Percentiles rank a stretch among this genome's conserved stretches.
Conservation (phyloP, 2,888 invertebrate genomes). For the Archaeoteleia sp. region DNA sequence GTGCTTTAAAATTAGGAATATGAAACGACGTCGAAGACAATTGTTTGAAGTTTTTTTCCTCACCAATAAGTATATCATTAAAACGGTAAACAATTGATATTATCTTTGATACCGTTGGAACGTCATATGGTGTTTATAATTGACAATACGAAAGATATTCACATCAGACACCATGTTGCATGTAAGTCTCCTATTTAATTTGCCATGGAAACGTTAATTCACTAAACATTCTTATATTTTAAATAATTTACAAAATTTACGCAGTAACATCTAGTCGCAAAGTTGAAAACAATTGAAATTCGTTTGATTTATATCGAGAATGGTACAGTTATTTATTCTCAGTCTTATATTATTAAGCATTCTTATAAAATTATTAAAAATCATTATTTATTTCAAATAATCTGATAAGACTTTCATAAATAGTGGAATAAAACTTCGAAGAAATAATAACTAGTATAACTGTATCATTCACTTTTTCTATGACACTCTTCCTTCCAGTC, state of each 20-base stretch:
- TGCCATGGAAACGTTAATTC: no score
- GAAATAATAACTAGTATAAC: conserved; percentile 22
- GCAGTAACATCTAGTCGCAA: conserved; percentile 15
- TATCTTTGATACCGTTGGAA: conserved; percentile 29
- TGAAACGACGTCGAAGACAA: conserved; percentile 24
- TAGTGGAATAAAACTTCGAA: not conserved
- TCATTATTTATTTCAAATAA: not conserved
- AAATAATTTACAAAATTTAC: not conserved
- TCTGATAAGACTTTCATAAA: not conserved
- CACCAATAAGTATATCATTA: conserved; percentile 45
- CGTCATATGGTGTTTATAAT: conserved; percentile 36
- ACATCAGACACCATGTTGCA: conserved; percentile 34
- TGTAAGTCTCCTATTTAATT: conserved; percentile 19
- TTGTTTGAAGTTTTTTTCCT: conserved; percentile 36
- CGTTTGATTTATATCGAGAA: conserved; percentile 10
- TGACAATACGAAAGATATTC: conserved; percentile 21
- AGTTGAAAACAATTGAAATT: conserved; percentile 8
- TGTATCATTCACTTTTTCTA: conserved; percentile 21
- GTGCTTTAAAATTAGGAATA: conserved; percentile 29
- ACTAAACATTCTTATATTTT: no score
- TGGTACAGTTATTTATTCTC: conserved; percentile 25
- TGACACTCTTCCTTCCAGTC: conserved; percentile 6
- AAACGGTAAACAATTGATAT: conserved; percentile 46
- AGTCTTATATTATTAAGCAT: not conserved
- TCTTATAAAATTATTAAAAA: no score